These are phyloP conservation scores for Taphrorychus bicolor DNA, from an alignment of 2,888 invertebrate genomes.

Conservation along the genomic window DNA sequence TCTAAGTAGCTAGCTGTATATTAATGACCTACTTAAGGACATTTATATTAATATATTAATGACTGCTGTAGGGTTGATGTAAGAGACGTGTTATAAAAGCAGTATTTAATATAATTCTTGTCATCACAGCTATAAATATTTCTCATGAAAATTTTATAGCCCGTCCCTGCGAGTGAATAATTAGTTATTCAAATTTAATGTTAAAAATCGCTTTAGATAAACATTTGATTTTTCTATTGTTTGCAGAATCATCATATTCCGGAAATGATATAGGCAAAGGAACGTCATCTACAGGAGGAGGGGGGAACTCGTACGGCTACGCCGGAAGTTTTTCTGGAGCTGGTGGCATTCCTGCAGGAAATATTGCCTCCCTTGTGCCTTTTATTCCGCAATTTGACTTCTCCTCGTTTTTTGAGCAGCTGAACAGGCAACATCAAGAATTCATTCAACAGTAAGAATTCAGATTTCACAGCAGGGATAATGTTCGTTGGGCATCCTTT, in stretches of 20 bases:
- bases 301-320: slow-evolving; percentile 46
- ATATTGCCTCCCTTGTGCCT: slow-evolving; percentile 33
- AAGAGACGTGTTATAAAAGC: no score
- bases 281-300: slow-evolving; percentile 3
- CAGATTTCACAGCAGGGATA: background rate
- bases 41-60: no score
- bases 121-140: background rate
- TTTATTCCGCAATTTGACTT: slow-evolving; percentile 46
- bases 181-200: background rate
- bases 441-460: slow-evolving; percentile 50
- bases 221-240: background rate
- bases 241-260: slow-evolving; percentile 17
- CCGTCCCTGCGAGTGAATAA: background rate
- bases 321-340: slow-evolving; percentile 48
- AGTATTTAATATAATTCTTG: no score
- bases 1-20: no score
- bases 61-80: no score
- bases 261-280: slow-evolving; percentile 42
- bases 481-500: background rate
- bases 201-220: background rate
- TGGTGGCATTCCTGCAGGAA: slow-evolving; percentile 35
- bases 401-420: slow-evolving; percentile 43
- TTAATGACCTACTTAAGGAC: no score
- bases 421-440: slow-evolving; percentile 51
- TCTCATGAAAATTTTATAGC: background rate